Evolutionary conservation across 30 jellyfish, hydroid and myxozoan species (phyloP).

Genomic region (Pseudorhiza aurosa): DNA sequence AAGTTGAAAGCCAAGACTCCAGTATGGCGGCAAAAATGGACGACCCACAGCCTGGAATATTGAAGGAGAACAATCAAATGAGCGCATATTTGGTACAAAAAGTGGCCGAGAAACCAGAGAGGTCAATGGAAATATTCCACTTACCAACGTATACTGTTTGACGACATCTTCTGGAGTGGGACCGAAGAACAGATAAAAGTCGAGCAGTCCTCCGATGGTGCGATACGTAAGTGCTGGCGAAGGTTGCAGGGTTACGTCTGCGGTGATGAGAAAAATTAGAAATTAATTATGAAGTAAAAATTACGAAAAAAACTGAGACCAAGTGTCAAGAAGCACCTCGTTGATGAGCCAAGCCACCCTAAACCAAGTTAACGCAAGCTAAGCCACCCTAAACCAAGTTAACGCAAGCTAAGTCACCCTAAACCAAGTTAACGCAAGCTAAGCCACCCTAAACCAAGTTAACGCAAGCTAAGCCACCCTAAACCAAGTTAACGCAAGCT

Average conservation of each 20-base stretch:
- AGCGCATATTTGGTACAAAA: background rate
- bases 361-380: no score
- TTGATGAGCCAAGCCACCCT: no score
- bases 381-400: no score
- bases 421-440: no score
- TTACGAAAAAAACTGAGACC: background rate
- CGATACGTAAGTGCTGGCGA: slow-evolving; percentile 95
- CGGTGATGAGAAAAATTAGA: background rate
- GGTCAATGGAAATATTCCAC: background rate
- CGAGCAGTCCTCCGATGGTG: slow-evolving; percentile 96
- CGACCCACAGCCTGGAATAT: slow-evolving; percentile 89
- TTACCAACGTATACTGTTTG: slow-evolving; percentile 86
- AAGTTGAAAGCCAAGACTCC: slow-evolving; percentile 98
- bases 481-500: no score
- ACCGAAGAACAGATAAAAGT: slow-evolving; percentile 87
- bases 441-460: no score
- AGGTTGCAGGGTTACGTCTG: slow-evolving; percentile 95
- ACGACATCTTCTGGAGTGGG: slow-evolving; percentile 98
- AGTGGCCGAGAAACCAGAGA: background rate
- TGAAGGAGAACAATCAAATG: no score
- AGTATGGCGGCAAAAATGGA: slow-evolving; percentile 97
- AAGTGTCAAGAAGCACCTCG: no score
- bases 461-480: no score
- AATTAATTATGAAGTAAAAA: no score
- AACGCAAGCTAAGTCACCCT: no score